Percentiles rank a stretch among this genome's conserved stretches.
Conservation (phyloP, 2,113 vertebrate genomes). For the Corydoras maculifer region DNA sequence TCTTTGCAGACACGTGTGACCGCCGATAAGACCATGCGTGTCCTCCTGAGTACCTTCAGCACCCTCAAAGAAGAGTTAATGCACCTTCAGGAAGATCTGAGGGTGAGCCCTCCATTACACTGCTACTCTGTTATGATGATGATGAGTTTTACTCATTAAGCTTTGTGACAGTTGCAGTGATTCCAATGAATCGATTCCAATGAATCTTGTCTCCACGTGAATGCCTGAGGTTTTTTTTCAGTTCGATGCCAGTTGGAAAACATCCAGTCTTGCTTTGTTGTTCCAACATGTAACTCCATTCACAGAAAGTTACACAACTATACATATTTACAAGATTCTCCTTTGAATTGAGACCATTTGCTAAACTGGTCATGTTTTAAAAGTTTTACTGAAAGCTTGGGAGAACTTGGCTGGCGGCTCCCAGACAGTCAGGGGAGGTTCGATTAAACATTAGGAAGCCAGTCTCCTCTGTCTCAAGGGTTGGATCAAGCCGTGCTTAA, state of each 20-base stretch:
- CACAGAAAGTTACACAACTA: background rate
- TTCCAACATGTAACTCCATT: background rate
- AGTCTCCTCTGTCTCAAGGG: too few relatives aligned
- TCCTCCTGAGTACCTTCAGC: conserved; percentile 87
- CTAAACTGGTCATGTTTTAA: too few relatives aligned
- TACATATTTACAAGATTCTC: too few relatives aligned
- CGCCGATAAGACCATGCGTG: conserved; percentile 82
- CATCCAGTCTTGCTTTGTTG: background rate
- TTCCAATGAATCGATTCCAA: too few relatives aligned
- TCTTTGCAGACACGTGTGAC: conserved; percentile 76
- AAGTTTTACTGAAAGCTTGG: too few relatives aligned
- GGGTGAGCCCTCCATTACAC: conserved; percentile 65
- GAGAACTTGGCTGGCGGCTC: too few relatives aligned
- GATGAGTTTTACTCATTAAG: too few relatives aligned
- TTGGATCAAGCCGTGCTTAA: too few relatives aligned
- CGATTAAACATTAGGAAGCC: too few relatives aligned
- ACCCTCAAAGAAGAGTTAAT: conserved; percentile 84
- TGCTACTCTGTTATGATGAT: background rate
- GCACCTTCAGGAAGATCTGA: conserved; percentile 84
- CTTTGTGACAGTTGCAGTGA: too few relatives aligned
- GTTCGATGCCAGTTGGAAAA: background rate
- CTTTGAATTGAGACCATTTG: too few relatives aligned
- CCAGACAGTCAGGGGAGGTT: too few relatives aligned
- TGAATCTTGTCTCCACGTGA: background rate
- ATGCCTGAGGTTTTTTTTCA: conserved; percentile 2